Conservation (phyloP, 2,888 invertebrate genomes). For the Myopa testacea region DNA sequence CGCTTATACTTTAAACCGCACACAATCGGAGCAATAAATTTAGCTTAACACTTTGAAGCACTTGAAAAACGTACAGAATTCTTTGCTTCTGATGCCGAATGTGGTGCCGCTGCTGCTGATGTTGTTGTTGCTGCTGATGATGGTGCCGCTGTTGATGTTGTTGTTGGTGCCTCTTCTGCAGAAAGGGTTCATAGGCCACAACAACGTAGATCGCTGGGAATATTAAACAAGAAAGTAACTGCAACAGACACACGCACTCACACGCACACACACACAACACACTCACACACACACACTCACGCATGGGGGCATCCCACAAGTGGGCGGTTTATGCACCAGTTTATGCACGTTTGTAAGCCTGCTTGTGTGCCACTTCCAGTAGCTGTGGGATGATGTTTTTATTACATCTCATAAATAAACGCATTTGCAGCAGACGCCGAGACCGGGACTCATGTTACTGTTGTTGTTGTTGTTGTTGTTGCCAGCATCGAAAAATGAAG, state of each 20-base stretch:
- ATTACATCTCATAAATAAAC: slow-evolving; percentile 52
- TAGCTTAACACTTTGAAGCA: slow-evolving; percentile 5
- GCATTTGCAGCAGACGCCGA: slow-evolving; percentile 43
- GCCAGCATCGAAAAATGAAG: too few species aligned
- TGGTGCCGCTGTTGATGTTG: neutral
- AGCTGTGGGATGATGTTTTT: slow-evolving; percentile 47
- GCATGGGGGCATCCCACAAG: slow-evolving; percentile 25
- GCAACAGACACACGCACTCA: slow-evolving; percentile 10
- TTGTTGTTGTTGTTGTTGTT: too few species aligned
- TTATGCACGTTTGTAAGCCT: neutral
- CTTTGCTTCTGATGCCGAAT: too few species aligned
- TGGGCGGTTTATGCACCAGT: neutral
- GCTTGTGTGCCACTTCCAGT: slow-evolving; percentile 27
- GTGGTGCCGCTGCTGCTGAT: too few species aligned
- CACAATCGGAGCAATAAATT: slow-evolving; percentile 29
- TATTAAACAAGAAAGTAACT: neutral
- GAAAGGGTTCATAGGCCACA: too few species aligned
- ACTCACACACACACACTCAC: neutral
- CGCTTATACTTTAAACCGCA: neutral
- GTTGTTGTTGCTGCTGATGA: too few species aligned
- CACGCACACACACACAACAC: neutral
- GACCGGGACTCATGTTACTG: too few species aligned
- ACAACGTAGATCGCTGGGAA: too few species aligned
- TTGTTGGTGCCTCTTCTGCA: neutral
- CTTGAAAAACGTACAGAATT: neutral